phyloP scores from a whole-genome alignment of 2,888 invertebrate genomes.

The Fabriciana adippe region DNA sequence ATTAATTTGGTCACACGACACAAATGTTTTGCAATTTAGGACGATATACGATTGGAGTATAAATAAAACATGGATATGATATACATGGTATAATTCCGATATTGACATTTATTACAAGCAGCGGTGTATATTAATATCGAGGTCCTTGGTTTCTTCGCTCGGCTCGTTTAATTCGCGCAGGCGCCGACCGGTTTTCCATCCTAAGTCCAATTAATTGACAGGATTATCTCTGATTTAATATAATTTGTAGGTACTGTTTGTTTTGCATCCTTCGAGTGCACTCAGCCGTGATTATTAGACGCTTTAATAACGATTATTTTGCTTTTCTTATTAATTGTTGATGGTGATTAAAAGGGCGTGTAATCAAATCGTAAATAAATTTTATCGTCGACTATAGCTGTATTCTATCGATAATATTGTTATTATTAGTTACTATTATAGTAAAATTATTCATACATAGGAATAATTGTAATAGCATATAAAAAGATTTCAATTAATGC shows the following conservation, averaged over 20 bases:
- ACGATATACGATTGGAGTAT: slow-evolving; percentile 7
- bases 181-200: slow-evolving; percentile 75
- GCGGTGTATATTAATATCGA: slow-evolving; percentile 36
- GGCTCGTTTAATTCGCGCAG: slow-evolving; percentile 69
- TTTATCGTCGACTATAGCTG: too few species aligned
- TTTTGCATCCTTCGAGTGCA: slow-evolving; percentile 64
- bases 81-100: slow-evolving; percentile 30
- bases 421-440: not conserved
- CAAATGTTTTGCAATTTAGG: slow-evolving; percentile 1
- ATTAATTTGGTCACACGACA: not conserved
- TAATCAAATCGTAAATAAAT: not conserved
- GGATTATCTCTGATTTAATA: slow-evolving; percentile 82
- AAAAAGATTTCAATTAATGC: not conserved
- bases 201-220: slow-evolving; percentile 81
- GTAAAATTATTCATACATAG: not conserved
- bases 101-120: slow-evolving; percentile 42
- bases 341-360: not conserved
- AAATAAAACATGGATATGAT: slow-evolving; percentile 25
- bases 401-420: too few species aligned
- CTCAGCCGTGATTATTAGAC: slow-evolving; percentile 51
- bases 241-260: slow-evolving; percentile 75
- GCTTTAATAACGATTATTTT: slow-evolving; percentile 40
- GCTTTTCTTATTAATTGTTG: slow-evolving; percentile 28
- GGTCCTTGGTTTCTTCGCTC: slow-evolving; percentile 45
- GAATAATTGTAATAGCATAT: not conserved